phyloP scores from a whole-genome alignment of 2,888 invertebrate species.

The Drosophila mettleri region DNA sequence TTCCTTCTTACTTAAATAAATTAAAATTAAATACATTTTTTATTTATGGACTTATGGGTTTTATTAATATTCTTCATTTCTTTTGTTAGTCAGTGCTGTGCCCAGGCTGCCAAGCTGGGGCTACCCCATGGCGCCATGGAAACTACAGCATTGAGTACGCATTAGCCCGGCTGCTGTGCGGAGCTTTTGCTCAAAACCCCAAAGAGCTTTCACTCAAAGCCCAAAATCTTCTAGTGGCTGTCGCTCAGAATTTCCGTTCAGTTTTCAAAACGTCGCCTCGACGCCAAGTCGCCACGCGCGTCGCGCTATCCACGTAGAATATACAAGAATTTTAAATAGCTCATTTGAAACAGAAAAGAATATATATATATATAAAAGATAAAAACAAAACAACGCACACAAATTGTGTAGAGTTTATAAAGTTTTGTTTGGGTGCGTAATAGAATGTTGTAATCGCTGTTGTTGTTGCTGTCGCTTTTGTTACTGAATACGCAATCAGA shows the following conservation, averaged over 20 bases:
- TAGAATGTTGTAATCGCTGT: slow-evolving; percentile 21
- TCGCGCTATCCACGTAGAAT: slow-evolving; percentile 23
- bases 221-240: slow-evolving; percentile 45
- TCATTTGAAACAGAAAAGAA: slow-evolving; percentile 20
- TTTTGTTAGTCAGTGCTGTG: slow-evolving; percentile 24
- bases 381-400: slow-evolving; percentile 4
- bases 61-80: too few species aligned
- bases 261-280: slow-evolving; percentile 65
- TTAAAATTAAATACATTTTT: too few species aligned
- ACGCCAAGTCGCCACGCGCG: slow-evolving; percentile 42
- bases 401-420: slow-evolving; percentile 32
- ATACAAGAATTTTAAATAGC: slow-evolving; percentile 13
- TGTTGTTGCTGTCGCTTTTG: slow-evolving; percentile 6
- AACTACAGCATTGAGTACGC: slow-evolving; percentile 15
- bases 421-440: slow-evolving; percentile 65
- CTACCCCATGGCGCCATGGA: slow-evolving; percentile 44
- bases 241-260: slow-evolving; percentile 62
- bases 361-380: too few species aligned
- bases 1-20: too few species aligned
- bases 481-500: slow-evolving; percentile 42
- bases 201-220: slow-evolving; percentile 66
- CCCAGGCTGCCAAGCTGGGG: slow-evolving; percentile 16
- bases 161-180: slow-evolving; percentile 62
- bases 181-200: slow-evolving; percentile 49
- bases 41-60: too few species aligned